Evolutionary conservation across 30 jellyfish, hydroid and myxozoan species (phyloP), one percentile per base, ranked within the genome.

Genomic region (Hydractinia echinata): DNA sequence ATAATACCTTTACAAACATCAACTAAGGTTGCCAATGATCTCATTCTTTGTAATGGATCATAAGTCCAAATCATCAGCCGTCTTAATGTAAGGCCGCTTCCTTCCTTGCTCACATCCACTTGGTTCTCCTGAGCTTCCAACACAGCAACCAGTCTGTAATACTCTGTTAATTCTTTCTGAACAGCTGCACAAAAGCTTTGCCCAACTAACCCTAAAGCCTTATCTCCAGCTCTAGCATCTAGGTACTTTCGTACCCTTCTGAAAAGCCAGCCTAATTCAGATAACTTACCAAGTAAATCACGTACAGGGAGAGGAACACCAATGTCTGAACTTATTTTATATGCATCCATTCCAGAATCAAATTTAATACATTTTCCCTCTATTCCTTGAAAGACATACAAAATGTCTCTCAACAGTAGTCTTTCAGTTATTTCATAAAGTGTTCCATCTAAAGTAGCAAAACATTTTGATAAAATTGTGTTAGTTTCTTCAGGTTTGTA

Each of bases 181-280:
- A 94, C 84, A 7, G 97, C 99, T 5, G 96, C 95, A 73, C 99
- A 94, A 60, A 94, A 94, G 72, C 99, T 88, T 71, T 94, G 99
- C 14, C 99, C 99, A 9, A 94, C 99, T 8, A 94, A 80, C 18
- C 99, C 99, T 6, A 94, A 82, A 4, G 96, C 99, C 52, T 87
- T 88, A 55, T 94, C 99, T 58, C 99, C 96, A 14, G 92, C 88
- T 21, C 95, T 79, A 0, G 96, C 96, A 69, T 85, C 97, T 4
- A 94, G 86, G 77, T 61, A 94, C 64, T 94, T 94, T 39, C 85
- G 84, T 4, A 94, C 96, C 73, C 91, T 85, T 3, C 97, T 94
- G 67, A 81, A 95, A 44, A 95, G 64, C 97, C 97, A 95, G 14
- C 99, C 99, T 6, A 95, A 80, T 64, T 95, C 99, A 51, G 89